phyloP scores from a whole-genome alignment of 1,140 invertebrate species.

The Trichomalopsis sarcophagae region DNA sequence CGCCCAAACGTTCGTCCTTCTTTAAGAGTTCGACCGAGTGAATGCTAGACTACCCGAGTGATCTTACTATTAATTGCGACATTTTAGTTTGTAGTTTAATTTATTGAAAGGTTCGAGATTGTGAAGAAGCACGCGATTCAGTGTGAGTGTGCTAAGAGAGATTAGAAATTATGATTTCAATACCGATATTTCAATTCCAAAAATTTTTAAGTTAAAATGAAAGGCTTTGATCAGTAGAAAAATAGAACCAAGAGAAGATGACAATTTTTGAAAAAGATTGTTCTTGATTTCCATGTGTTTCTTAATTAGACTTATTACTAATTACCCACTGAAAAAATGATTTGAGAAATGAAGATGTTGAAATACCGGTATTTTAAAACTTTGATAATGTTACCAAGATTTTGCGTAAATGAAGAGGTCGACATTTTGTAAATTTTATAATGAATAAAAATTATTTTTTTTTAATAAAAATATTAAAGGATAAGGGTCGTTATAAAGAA shows the following conservation, averaged over 20 bases:
- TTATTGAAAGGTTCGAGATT: not conserved
- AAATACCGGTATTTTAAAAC: constrained; percentile 13
- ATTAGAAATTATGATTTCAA: not conserved
- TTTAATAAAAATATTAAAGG: not conserved
- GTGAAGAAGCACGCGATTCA: not conserved
- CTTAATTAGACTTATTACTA: too few relatives aligned
- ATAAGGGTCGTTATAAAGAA: constrained; percentile 18
- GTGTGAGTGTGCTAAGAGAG: not conserved
- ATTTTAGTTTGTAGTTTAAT: constrained; percentile 4
- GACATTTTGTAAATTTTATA: constrained; percentile 25
- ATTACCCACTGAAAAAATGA: too few relatives aligned
- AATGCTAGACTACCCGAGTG: not conserved
- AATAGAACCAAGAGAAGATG: too few relatives aligned
- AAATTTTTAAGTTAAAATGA: too few relatives aligned
- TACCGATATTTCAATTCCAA: not conserved
- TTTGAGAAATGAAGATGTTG: not conserved
- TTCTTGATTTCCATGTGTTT: too few relatives aligned
- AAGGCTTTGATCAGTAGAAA: too few relatives aligned
- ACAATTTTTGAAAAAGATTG: too few relatives aligned
- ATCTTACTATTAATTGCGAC: not conserved
- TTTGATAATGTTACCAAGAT: not conserved
- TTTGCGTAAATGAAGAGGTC: constrained; percentile 31
- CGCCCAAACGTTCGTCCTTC: constrained; percentile 60
- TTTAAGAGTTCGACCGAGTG: constrained; percentile 46
- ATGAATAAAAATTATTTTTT: constrained; percentile 32